Evolutionary conservation across 37 sponge, comb jelly and placozoan species (phyloP), one percentile per base, ranked within the genome.

Genomic region (Cliona cf. orientalis): DNA sequence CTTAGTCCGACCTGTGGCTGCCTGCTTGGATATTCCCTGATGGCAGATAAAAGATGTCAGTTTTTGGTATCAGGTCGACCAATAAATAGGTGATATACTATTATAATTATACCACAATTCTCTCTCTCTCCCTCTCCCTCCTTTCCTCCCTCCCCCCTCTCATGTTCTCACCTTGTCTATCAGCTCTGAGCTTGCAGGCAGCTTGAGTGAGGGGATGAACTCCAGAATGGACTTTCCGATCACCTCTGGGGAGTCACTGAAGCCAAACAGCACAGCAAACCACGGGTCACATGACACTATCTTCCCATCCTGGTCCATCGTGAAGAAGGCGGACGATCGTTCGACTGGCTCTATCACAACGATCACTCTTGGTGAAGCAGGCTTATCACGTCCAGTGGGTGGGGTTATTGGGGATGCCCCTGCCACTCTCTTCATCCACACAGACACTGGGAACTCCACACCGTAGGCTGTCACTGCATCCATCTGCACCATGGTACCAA

Each of bases 331-430:
- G 14, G 83, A 76, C 23, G 78, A 64, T 5, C 90, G 64, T 37
- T 88, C 93, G n/a, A 96, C 97, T 49, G 94, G 97, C 43, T 96
- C 97, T 3, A 96, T 87, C 57, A 96, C 92, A 11, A 90, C 86
- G 68, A 96, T 96, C 38, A 91, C 84, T 36, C 92, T 42, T 0
- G 78, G 77, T 9, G 87, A 40, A 26, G 38, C 2, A 9, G 71
- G 71, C n/a, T n/a, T n/a, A n/a, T n/a, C n/a, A n/a, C n/a, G n/a
- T n/a, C n/a, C n/a, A n/a, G n/a, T n/a, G 36, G 46, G 5, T 41
- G 36, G 71, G 6, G 64, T 31, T 38, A 60, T 11, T 6, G 37
- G 21, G 57, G 31, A 38, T 19, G 74, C 74, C 5, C 40, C 43
- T 9, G 74, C 58, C 14, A 94, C 79, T 42, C 42, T 79, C 82